Conservation (phyloP, 2,888 invertebrate genomes). For the Aromia moschata region DNA sequence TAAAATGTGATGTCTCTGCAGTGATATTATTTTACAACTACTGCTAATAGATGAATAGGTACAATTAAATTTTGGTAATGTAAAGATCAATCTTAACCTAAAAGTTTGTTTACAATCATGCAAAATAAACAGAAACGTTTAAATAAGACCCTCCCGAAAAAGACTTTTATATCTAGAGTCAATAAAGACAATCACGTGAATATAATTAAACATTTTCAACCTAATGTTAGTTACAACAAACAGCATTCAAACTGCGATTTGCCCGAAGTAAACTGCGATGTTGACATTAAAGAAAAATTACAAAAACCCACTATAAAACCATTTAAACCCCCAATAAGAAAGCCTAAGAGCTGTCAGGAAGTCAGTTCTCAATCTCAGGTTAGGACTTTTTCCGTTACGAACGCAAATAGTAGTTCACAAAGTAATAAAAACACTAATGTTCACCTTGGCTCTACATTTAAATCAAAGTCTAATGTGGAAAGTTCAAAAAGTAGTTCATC, state of each 20-base stretch:
- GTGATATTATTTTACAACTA: slow-evolving; percentile 7
- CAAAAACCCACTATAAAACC: slow-evolving; percentile 5
- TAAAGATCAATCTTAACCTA: slow-evolving; percentile 26
- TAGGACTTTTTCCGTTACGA: background rate
- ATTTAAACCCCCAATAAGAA: background rate
- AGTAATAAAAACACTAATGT: background rate
- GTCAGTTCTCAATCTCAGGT: background rate
- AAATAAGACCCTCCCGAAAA: slow-evolving; percentile 8
- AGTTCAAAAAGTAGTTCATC: background rate
- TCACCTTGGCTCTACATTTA: background rate
- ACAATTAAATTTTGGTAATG: slow-evolving; percentile 12
- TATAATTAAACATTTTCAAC: slow-evolving; percentile 30
- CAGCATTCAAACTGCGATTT: slow-evolving; percentile 23
- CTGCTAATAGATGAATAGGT: too few species aligned
- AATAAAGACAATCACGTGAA: background rate
- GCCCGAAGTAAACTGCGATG: slow-evolving; percentile 25
- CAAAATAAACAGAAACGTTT: slow-evolving; percentile 17
- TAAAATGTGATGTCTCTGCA: slow-evolving; percentile 9
- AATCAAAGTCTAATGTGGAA: slow-evolving; percentile 11
- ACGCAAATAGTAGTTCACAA: background rate
- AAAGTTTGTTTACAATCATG: slow-evolving; percentile 31
- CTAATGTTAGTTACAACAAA: slow-evolving; percentile 20
- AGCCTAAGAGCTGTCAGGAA: background rate
- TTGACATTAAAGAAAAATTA: slow-evolving; percentile 14
- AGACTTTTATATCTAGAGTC: slow-evolving; percentile 3